Evolutionary conservation across 2,888 invertebrate genomes (phyloP).

Genomic region (Perizoma flavofasciatum): DNA sequence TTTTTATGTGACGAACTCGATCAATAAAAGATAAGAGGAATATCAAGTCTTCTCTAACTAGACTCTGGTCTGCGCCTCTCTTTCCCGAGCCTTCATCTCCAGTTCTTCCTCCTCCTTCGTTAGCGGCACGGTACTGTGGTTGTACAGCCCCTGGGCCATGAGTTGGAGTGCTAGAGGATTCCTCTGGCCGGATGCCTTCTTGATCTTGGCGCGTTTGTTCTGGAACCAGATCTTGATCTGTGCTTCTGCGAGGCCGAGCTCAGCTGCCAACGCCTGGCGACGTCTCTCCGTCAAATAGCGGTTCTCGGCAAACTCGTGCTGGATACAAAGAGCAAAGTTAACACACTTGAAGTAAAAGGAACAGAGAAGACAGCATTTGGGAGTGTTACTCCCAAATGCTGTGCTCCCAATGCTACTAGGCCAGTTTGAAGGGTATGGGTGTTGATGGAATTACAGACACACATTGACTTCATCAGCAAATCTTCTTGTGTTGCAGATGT

Average conservation of each 20-base stretch:
- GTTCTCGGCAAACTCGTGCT: conserved; percentile 96
- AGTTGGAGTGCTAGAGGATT: conserved; percentile 94
- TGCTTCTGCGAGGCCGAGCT: conserved; percentile 96
- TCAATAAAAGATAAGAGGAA: too few relatives aligned
- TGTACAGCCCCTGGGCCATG: conserved; percentile 97
- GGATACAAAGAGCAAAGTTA: conserved; percentile 29
- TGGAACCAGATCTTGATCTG: conserved; percentile 99
- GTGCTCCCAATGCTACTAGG: too few relatives aligned
- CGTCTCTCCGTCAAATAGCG: conserved; percentile 96
- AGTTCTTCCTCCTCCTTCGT: conserved; percentile 90
- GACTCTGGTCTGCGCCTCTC: conserved; percentile 67
- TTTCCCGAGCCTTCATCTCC: conserved; percentile 79
- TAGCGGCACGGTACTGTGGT: conserved; percentile 87
- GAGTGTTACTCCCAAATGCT: too few relatives aligned
- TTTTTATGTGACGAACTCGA: too few relatives aligned
- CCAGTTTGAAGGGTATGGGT: too few relatives aligned
- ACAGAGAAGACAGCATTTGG: too few relatives aligned
- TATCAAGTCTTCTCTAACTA: conserved; percentile 24
- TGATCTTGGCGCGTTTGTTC: conserved; percentile 98
- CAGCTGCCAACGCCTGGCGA: conserved; percentile 94
- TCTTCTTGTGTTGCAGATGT: too few relatives aligned
- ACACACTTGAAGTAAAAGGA: too few relatives aligned
- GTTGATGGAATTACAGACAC: too few relatives aligned
- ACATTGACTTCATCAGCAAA: too few relatives aligned
- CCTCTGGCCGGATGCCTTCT: conserved; percentile 93